These are phyloP conservation scores for Eurypyga helias DNA, from an alignment of 2,113 vertebrate species.

Conservation along the genomic window DNA sequence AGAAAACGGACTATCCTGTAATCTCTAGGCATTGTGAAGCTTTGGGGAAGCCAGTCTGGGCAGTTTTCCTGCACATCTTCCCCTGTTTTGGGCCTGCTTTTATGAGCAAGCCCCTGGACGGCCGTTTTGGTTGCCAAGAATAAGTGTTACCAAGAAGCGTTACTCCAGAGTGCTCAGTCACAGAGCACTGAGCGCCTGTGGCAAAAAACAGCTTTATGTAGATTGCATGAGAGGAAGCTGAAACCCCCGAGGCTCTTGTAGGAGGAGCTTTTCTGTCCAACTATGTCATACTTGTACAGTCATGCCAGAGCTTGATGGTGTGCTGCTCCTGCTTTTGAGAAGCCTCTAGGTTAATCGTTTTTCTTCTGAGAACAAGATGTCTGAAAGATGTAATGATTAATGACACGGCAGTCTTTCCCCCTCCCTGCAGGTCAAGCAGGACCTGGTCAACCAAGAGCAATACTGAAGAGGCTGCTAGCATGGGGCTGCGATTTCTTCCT, in stretches of 20 bases:
- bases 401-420: not conserved
- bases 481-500: not conserved
- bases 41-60: not conserved
- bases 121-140: not conserved
- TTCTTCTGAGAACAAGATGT: not conserved
- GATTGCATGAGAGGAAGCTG: constrained; percentile 20
- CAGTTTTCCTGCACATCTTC: not conserved
- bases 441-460: not conserved
- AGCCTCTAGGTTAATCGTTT: not conserved
- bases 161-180: constrained; percentile 14
- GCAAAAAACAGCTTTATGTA: constrained; percentile 52
- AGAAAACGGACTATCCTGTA: not conserved
- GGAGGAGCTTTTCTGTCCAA: constrained; percentile 14
- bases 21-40: not conserved
- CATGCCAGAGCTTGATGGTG: not conserved
- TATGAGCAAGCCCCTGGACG: accelerated
- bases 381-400: not conserved
- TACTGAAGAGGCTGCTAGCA: not conserved
- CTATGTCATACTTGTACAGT: not conserved
- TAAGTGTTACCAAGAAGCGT: not conserved
- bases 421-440: not conserved
- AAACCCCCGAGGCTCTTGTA: constrained; percentile 25
- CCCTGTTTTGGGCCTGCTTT: not conserved
- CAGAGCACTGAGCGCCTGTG: not conserved
- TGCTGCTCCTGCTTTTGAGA: not conserved